Evolutionary conservation across 2,113 vertebrate species (phyloP).

Genomic region (Collichthys lucidus): DNA sequence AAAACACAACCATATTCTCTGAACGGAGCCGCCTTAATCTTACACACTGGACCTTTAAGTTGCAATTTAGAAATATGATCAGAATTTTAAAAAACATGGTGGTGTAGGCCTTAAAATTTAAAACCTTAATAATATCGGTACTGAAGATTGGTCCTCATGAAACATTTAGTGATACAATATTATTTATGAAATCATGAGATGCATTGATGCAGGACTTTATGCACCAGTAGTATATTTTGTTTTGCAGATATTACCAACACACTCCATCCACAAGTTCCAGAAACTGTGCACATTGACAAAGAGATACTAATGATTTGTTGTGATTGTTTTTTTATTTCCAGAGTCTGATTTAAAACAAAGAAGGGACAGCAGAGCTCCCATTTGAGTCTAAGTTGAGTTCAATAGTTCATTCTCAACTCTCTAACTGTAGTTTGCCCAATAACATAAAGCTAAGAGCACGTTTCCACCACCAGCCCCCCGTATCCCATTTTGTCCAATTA

Average conservation of each 20-base stretch:
- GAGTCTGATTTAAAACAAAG: background rate
- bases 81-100: background rate
- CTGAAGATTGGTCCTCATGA: background rate
- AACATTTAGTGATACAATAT: slow-evolving; percentile 16
- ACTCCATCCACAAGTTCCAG: background rate
- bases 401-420: slow-evolving; percentile 49
- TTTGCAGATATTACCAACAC: background rate
- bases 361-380: background rate
- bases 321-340: background rate
- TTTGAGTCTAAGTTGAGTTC: slow-evolving; percentile 37
- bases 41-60: no score
- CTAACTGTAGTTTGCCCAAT: background rate
- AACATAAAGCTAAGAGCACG: background rate
- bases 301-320: background rate
- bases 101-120: background rate
- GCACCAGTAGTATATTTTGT: background rate
- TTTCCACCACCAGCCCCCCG: slow-evolving; percentile 28
- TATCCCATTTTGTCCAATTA: slow-evolving; percentile 57
- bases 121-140: background rate
- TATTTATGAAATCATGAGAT: slow-evolving; percentile 13
- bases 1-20: no score
- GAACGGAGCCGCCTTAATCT: no score
- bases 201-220: background rate
- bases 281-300: slow-evolving; percentile 14
- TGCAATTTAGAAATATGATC: background rate